These are phyloP conservation scores for Netelia fuscicornis DNA, from an alignment of 2,888 invertebrate species.

Conservation along the genomic window DNA sequence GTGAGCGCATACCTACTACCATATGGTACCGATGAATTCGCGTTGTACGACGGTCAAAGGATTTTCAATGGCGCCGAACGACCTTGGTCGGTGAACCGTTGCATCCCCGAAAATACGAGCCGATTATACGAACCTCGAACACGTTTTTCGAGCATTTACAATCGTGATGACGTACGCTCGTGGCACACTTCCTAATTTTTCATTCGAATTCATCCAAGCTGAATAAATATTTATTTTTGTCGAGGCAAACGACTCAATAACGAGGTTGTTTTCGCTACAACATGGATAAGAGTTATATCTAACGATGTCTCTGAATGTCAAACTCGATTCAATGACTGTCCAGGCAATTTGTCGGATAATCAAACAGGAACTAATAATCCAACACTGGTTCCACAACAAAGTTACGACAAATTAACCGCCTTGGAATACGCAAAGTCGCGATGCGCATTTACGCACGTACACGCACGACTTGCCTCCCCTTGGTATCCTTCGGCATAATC, in stretches of 20 bases:
- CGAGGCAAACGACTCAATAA: too few relatives aligned
- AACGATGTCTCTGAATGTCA: background rate
- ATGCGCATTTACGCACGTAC: background rate
- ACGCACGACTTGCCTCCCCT: background rate
- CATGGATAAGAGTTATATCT: too few relatives aligned
- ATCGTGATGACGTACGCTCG: background rate
- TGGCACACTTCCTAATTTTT: background rate
- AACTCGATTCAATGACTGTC: constrained; percentile 10
- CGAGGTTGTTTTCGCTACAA: too few relatives aligned
- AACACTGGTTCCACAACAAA: constrained; percentile 1
- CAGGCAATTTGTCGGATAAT: background rate
- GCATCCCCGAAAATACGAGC: constrained; percentile 59
- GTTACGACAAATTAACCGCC: constrained; percentile 3
- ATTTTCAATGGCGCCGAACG: constrained; percentile 69
- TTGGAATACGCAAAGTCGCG: background rate
- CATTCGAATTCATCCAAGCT: background rate
- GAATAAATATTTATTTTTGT: too few relatives aligned
- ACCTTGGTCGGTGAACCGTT: constrained; percentile 64
- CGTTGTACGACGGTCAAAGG: constrained; percentile 64
- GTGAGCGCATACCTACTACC: constrained; percentile 65
- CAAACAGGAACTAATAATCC: constrained; percentile 28
- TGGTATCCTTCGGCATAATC: background rate
- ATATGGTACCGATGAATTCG: constrained; percentile 76
- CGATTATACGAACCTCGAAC: background rate
- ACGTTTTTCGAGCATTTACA: background rate